Evolutionary conservation across 2,888 invertebrate genomes (phyloP), one percentile per base, ranked within the genome.

Genomic region (Eupsilia transversa): DNA sequence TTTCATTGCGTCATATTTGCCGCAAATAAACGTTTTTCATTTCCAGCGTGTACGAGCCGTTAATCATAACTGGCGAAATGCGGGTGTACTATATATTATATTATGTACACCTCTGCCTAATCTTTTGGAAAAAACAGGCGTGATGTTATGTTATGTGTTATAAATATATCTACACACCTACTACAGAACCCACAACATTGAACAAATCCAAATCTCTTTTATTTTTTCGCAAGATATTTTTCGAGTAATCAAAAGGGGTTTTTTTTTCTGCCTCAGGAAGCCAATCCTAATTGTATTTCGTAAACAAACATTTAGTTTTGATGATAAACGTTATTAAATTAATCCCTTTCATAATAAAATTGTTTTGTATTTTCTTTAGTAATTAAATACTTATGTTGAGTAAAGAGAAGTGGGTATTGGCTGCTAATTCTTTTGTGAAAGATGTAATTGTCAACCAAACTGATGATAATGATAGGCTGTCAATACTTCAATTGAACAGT

Each of bases 221-320:
- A 61, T 77, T 77, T 69, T 23, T 14, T 33, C 33, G 38, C 38
- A 67, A 82, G 72, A 65, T 68, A 72, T 65, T 41, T 68, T 68
- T 83, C n/a, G 52, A 54, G n/a, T 49, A 61, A 66, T 72, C 38
- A 57, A 60, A 65, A 46, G 9, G 14, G 14, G 64, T 2, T 67
- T 74, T 72, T 57, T 60, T 68, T 70, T 56, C 49, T 46, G 72
- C 72, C 75, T 72, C 35, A 66, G 77, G 77, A 70, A 49, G 20
- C 35, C 27, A 23, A 17, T n/a, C 30, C 59, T 77, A 79, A 84
- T 84, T 77, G 67, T 74, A 54, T 74, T 79, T 82, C 49, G 30
- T 27, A 77, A 83, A 67, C 84, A 80, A 86, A 80, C 52, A 77
- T 72, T 85, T 63, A 61, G 43, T 67, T 68, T 67, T 17, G 0